phyloP scores from a whole-genome alignment of 2,888 invertebrate species.

The Heliconius hortense region DNA sequence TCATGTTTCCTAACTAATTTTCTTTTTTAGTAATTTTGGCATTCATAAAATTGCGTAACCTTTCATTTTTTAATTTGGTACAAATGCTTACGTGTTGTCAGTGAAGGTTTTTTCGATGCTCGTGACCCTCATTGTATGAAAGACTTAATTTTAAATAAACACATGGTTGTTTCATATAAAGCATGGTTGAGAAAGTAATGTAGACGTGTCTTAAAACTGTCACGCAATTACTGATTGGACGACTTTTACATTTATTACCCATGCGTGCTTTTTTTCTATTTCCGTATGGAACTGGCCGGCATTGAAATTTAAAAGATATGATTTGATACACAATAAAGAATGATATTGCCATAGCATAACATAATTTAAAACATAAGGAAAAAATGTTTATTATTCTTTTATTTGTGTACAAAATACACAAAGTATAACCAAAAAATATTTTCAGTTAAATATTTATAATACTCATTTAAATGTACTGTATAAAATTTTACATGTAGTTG shows the following conservation, averaged over 20 bases:
- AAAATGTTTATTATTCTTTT: conserved; percentile 8
- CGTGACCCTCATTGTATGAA: conserved; percentile 70
- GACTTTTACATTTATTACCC: conserved; percentile 40
- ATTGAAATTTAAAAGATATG: conserved; percentile 23
- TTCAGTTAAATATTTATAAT: background rate
- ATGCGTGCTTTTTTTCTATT: conserved; percentile 39
- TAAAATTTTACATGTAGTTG: conserved; percentile 10
- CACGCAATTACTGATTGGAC: conserved; percentile 39
- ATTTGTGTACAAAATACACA: conserved; percentile 4
- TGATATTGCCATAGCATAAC: background rate
- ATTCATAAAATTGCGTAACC: conserved; percentile 77
- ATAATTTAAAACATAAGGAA: background rate
- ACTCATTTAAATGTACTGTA: background rate
- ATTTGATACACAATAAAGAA: background rate
- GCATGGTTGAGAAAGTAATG: conserved; percentile 47
- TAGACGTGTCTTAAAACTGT: conserved; percentile 50
- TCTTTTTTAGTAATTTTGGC: conserved; percentile 49
- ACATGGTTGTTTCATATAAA: conserved; percentile 51
- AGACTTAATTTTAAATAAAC: conserved; percentile 51
- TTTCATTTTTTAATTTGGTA: conserved; percentile 72
- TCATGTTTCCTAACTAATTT: background rate
- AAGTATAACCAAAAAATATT: conserved; percentile 14
- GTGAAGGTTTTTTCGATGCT: conserved; percentile 75
- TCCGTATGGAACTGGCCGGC: conserved; percentile 45
- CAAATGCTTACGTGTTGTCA: conserved; percentile 80